Percentiles rank a stretch among this genome's conserved stretches.
phyloP scores from a whole-genome alignment of 2,113 vertebrate genomes.

The Oncorhynchus mykiss region DNA sequence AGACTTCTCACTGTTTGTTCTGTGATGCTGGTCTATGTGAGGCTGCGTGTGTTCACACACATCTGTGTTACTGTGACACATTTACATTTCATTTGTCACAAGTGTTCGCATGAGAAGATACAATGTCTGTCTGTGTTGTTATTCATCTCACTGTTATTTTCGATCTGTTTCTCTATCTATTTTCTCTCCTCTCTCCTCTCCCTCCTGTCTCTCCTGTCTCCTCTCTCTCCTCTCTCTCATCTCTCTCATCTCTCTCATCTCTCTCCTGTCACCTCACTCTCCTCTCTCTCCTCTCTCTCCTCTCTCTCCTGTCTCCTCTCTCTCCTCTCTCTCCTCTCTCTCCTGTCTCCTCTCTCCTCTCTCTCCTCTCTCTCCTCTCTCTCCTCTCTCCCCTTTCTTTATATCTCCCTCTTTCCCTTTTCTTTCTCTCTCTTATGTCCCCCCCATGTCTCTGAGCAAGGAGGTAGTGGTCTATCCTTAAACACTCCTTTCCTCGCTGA shows the following conservation, averaged over 20 bases:
- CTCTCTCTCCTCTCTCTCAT: background rate
- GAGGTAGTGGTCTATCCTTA: background rate
- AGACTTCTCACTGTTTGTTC: no score
- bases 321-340: background rate
- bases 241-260: background rate
- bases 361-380: no score
- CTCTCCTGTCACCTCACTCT: background rate
- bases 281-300: background rate
- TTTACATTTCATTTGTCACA: background rate
- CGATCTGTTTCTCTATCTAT: background rate
- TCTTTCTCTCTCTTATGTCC: background rate
- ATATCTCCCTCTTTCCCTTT: background rate
- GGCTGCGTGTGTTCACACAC: background rate
- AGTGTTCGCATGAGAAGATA: conserved; percentile 16
- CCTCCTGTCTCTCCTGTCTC: background rate
- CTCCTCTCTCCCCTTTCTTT: background rate
- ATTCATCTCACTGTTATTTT: conserved; percentile 37
- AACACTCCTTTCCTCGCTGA: no score
- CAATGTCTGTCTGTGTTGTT: conserved; percentile 17
- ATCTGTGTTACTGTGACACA: conserved; percentile 1
- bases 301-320: background rate
- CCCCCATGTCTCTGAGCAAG: background rate
- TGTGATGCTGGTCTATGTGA: background rate
- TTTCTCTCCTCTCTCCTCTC: background rate
- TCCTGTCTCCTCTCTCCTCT: background rate